Evolutionary conservation across 2,888 invertebrate species (phyloP), one percentile per base, ranked within the genome.

Genomic region (Sipha maydis): DNA sequence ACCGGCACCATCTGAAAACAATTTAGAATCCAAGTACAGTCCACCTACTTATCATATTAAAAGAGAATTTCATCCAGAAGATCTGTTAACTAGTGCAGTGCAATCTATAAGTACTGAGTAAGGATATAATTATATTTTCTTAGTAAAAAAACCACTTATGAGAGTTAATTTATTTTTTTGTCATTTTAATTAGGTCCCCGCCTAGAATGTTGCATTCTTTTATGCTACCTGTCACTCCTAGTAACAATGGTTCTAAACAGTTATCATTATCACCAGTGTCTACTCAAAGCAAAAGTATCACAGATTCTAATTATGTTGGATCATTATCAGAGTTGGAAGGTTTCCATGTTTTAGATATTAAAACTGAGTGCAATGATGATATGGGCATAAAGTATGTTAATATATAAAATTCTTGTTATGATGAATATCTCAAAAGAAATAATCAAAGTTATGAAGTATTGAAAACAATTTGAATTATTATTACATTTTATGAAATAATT

Each of bases 71-170:
- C 82, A 88, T 75, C 88, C 88, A 48, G 88, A 88, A 82, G 88
- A 88, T n/a, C 82, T 88, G 88, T 82, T 88, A 88, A 88, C 88
- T 67, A 76, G 80, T 82, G 82, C 88, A 31, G 67, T 82, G 31
- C 80, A 88, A 73, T 61, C 82, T 48, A 88, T 88, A 0, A 82
- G 75, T 25, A 82, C 82, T 19, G 88, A 88, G 88, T 88, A 82
- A 86, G 69, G 61, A n/a, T 78, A 54, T 77, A 77, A n/a, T n/a
- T 71, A n/a, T 3, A 82, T 67, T 67, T 61, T n/a, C 2, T 69
- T 69, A 2, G 28, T 34, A 34, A 34, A 34, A 34, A 34, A 41
- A 41, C 8, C n/a, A 54, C 54, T 41, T 8, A 41, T 41, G 41
- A 41, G 8, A 9, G 1, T 69, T 69, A 28, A 69, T 69, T 28